Percentiles rank a stretch among this genome's conserved stretches.
Evolutionary conservation across 1,140 invertebrate species (phyloP).

Genomic region (Nasonia vitripennis): DNA sequence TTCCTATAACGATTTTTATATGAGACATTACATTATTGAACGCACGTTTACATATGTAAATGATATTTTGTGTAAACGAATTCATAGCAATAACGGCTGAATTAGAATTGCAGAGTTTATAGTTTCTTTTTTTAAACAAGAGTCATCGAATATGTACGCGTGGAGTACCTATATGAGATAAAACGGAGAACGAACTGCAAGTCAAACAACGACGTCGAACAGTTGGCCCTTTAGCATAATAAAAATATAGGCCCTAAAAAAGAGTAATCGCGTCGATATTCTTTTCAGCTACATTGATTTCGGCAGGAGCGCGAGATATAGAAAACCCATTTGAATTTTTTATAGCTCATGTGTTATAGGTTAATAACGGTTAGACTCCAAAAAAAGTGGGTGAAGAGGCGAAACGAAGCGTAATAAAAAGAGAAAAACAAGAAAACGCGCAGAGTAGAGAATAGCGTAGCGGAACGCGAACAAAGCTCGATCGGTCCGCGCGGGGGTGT

Average conservation of each 20-base stretch:
- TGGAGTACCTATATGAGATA: no score
- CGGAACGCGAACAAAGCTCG: no score
- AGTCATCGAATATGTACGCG: no score
- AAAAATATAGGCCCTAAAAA: not conserved
- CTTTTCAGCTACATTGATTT: not conserved
- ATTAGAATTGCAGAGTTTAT: not conserved
- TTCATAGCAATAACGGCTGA: not conserved
- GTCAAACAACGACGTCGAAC: no score
- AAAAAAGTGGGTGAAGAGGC: slow-evolving; percentile 8
- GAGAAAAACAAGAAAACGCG: slow-evolving; percentile 52
- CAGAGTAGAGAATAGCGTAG: slow-evolving; percentile 6
- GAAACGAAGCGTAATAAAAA: slow-evolving; percentile 35
- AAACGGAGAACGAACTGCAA: no score
- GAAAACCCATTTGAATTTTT: slow-evolving; percentile 42
- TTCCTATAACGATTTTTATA: slow-evolving; percentile 33
- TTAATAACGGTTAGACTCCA: slow-evolving; percentile 20
- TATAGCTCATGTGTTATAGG: slow-evolving; percentile 11
- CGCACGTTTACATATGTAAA: not conserved
- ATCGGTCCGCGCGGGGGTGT: not conserved
- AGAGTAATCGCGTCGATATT: not conserved
- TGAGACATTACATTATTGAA: not conserved
- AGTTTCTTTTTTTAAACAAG: not conserved
- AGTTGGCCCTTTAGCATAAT: no score
- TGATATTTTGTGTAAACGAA: not conserved
- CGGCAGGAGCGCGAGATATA: not conserved